Base-by-base conservation (phyloP, 1,140 invertebrate genomes). In the Drosophila parabipectinata region DNA sequence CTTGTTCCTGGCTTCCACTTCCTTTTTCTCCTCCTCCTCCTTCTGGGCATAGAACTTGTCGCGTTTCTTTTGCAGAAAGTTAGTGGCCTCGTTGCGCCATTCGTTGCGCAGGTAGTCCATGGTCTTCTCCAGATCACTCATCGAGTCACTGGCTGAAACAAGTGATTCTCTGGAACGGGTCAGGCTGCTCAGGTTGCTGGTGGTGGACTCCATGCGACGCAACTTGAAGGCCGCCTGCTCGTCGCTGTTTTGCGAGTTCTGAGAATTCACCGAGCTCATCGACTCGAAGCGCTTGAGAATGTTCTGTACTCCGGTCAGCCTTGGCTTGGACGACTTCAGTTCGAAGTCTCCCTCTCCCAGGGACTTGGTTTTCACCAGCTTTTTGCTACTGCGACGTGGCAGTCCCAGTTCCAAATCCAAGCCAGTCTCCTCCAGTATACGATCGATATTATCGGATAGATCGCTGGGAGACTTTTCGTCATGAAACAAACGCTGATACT, bases 401-500 rank as follows among this genome's bases (percentile, higher is more conserved):
- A 90, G 44, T 0, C 90, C 90, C 6, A 91, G 60, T 56, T 91
- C 90, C 4, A 91, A 57, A 74, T 90, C 80, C 4, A 91, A 58
- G 0, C 87, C 87, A 0, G 79, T 79, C 26, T 91, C 89, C 53
- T 91, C 85, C 0, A 91, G 78, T 8, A 91, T 90, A 0, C 69
- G 75, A 53, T 91, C 90, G 28, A 91, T 88, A 53, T 91, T 91
- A 48, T 91, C 90, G 10, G 90, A 91, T 8, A 91, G 55, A 68
- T 91, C 90, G 53, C 90, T 91, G 3, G 90, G 90, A 0, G 90
- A 91, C 41, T 91, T 91, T 60, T 91, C 90, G 26, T 90, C 90
- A 15, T 81, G 72, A 10, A 91, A 91, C 5, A 91, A 63, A 3
- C 90, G 57, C 24, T 90, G 75, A 74, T 91, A 91, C 2, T 91